A percentile compares a stretch with the other conserved stretches of the same genome.
Evolutionary conservation across 2,888 invertebrate genomes (phyloP).

Genomic region (Achlya flavicornis): DNA sequence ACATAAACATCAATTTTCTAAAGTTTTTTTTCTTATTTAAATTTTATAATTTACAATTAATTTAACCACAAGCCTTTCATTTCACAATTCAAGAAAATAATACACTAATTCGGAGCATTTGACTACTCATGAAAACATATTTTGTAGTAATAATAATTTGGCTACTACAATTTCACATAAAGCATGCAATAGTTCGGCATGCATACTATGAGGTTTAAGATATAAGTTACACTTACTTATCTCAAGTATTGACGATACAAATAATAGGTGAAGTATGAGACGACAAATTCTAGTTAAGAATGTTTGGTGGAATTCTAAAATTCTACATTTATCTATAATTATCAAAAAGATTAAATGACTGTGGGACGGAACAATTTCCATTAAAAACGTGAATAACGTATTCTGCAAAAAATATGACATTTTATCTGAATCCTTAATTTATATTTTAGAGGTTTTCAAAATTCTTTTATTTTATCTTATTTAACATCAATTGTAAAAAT

Average conservation of each 20-base stretch:
- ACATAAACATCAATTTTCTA: slow-evolving; percentile 75
- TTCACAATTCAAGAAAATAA: slow-evolving; percentile 62
- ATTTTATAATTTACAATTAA: slow-evolving; percentile 45
- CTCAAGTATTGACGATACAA: slow-evolving; percentile 46
- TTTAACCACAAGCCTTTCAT: slow-evolving; percentile 71
- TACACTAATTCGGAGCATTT: slow-evolving; percentile 64
- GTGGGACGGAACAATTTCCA: slow-evolving; percentile 81
- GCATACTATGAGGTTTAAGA: slow-evolving; percentile 25
- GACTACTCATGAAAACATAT: slow-evolving; percentile 48
- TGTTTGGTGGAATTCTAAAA: slow-evolving; percentile 50
- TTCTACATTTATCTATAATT: slow-evolving; percentile 48
- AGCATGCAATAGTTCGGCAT: slow-evolving; percentile 53
- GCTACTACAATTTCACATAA: slow-evolving; percentile 53
- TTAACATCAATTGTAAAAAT: background rate
- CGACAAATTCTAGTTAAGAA: slow-evolving; percentile 44
- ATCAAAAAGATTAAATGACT: slow-evolving; percentile 76
- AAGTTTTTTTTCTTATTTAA: slow-evolving; percentile 34
- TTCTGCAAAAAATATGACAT: background rate
- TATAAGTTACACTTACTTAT: slow-evolving; percentile 42
- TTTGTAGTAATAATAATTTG: slow-evolving; percentile 52
- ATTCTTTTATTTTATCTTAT: background rate
- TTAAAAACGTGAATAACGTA: slow-evolving; percentile 44
- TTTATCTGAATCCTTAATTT: background rate
- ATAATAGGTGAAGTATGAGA: slow-evolving; percentile 49
- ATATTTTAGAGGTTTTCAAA: background rate